phyloP scores from a whole-genome alignment of 2,888 invertebrate genomes.

The Amiota communis region DNA sequence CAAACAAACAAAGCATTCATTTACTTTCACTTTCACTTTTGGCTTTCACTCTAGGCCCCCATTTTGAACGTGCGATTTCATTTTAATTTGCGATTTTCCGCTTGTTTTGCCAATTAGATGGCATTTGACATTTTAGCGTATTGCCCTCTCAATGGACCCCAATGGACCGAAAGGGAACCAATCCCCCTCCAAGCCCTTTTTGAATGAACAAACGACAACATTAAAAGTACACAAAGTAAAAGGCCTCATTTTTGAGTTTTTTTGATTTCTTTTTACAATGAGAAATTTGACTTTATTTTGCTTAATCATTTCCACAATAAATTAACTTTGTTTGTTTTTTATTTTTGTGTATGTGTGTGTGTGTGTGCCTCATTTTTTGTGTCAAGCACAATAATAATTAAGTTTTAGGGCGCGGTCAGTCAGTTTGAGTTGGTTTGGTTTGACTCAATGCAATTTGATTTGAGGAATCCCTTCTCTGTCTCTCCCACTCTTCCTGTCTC shows the following conservation, averaged over 20 bases:
- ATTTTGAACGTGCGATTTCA: constrained; percentile 47
- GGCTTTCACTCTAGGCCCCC: constrained; percentile 2
- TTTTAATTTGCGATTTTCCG: constrained; percentile 64
- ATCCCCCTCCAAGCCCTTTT: neutral
- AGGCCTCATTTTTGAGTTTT: neutral
- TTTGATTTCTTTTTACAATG: neutral
- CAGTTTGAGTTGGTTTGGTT: neutral
- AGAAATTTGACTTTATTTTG: neutral
- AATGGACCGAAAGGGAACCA: neutral
- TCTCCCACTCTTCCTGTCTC: neutral
- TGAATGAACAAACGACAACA: no score
- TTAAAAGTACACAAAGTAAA: no score
- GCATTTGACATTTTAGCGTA: constrained; percentile 56
- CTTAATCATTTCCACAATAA: constrained; percentile 6
- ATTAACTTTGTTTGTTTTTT: neutral
- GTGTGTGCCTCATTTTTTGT: no score
- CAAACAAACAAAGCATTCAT: constrained; percentile 19
- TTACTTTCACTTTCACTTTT: no score
- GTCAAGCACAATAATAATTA: neutral
- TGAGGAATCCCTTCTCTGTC: neutral
- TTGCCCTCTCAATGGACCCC: no score
- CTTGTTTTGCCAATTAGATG: constrained; percentile 66
- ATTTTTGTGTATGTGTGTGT: no score
- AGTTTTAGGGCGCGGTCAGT: neutral
- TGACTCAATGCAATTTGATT: neutral